A percentile compares a stretch with the other conserved stretches of the same genome.
These are phyloP conservation scores for Chymomyza procnemis DNA, from an alignment of 2,888 invertebrate species.

Conservation along the genomic window DNA sequence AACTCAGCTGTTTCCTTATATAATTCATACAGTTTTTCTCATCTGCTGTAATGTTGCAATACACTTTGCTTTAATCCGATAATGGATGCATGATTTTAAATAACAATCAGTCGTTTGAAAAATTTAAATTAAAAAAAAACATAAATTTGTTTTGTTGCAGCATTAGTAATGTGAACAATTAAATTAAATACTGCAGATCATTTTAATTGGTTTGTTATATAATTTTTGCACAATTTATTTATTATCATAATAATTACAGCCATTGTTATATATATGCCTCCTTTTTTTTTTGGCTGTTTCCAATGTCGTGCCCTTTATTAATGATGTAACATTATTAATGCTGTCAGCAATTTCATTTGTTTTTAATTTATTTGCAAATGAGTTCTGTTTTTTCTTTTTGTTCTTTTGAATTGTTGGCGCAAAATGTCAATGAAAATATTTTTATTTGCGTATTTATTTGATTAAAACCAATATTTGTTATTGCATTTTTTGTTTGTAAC, in stretches of 20 bases:
- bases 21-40: too few species aligned
- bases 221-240: slow-evolving; percentile 28
- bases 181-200: neutral
- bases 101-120: too few species aligned
- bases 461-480: slow-evolving; percentile 9
- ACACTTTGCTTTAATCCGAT: too few species aligned
- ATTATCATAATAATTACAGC: slow-evolving; percentile 42
- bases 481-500: slow-evolving; percentile 15
- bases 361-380: slow-evolving; percentile 40
- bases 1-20: too few species aligned
- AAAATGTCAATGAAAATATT: slow-evolving; percentile 18
- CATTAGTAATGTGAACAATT: slow-evolving; percentile 1
- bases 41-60: too few species aligned
- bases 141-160: neutral
- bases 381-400: slow-evolving; percentile 10
- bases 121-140: neutral
- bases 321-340: slow-evolving; percentile 44
- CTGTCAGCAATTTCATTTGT: slow-evolving; percentile 49
- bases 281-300: too few species aligned
- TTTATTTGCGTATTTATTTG: neutral
- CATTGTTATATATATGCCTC: slow-evolving; percentile 38
- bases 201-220: slow-evolving; percentile 6
- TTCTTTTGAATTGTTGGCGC: neutral
- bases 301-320: slow-evolving; percentile 31
- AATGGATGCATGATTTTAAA: too few species aligned